Conservation (phyloP, 1,140 invertebrate species). For the Drosophila saltans region DNA sequence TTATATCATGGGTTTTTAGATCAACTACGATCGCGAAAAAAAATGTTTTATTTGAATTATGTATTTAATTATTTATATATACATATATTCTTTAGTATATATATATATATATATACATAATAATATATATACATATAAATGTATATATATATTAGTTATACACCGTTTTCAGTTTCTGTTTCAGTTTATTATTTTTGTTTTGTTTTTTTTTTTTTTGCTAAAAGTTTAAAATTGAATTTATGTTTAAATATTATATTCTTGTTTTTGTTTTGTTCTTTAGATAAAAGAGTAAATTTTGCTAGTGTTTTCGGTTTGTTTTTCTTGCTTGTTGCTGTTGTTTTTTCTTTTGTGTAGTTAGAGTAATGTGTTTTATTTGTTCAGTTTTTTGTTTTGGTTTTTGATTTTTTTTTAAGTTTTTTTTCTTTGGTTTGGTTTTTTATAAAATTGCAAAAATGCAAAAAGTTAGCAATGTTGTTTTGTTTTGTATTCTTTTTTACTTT, state of each 20-base stretch:
- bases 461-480: conserved; percentile 73
- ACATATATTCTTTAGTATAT: conserved; percentile 1
- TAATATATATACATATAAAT: conserved; percentile 35
- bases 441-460: conserved; percentile 84
- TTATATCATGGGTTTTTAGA: conserved; percentile 67
- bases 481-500: conserved; percentile 31
- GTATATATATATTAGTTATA: conserved; percentile 28
- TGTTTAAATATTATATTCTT: conserved; percentile 52
- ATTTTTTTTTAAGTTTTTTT: conserved; percentile 52
- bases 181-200: conserved; percentile 51
- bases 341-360: conserved; percentile 4
- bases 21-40: conserved; percentile 80
- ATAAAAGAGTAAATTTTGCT: conserved; percentile 83
- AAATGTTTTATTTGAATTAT: conserved; percentile 58
- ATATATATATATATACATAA: conserved; percentile 31
- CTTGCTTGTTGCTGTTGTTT: neutral
- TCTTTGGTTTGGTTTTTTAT: conserved; percentile 66
- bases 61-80: conserved; percentile 36
- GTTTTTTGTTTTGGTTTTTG: conserved; percentile 28
- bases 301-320: conserved; percentile 51
- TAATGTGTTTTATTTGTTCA: conserved; percentile 16
- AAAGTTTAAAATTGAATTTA: conserved; percentile 79
- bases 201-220: conserved; percentile 60
- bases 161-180: conserved; percentile 33
- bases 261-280: conserved; percentile 54